Evolutionary conservation across 2,888 invertebrate genomes (phyloP), one percentile per base, ranked within the genome.

Genomic region (Cremastinae sp.): DNA sequence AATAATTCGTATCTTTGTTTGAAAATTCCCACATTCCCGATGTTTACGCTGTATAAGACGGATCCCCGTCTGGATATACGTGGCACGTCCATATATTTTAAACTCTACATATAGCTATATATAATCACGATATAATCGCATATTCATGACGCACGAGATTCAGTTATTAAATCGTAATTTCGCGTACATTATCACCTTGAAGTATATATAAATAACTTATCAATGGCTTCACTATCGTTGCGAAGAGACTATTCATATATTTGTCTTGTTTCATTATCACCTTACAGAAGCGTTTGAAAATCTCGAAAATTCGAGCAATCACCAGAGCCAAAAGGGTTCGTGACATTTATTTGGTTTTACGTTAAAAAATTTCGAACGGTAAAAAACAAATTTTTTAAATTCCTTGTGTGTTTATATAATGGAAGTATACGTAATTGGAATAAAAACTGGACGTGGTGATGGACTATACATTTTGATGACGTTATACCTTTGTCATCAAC

Each of bases 111-210:
- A 38, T 41, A 45, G 34, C 41, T 14, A 56, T 53, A 38, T 9
- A 18, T 14, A 47, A 53, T 58, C 36, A n/a, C 41, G 22, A 10
- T 62, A 49, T 53, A 53, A 75, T 62, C 56, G 47, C 56, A 56
- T 64, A 68, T 72, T 51, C 58, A 59, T 72, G 76, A 76, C 76
- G 75, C 72, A 69, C 75, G 68, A 36, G 51, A 68, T 43, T 20
- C 20, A 20, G 7, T 18, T 22, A 71, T 71, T 68, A 51, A 51
- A 71, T 75, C 62, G 20, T 49, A 72, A 56, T 72, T 75, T 65
- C 62, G 62, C 71, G 61, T 54, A 20, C 65, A 62, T 68, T 54
- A 64, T 76, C 69, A 69, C 73, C 73, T 75, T 75, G 72, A n/a
- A n/a, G 22, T 53, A 41, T 49, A 36, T 12, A 12, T 36, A 64